These are phyloP conservation scores for Caenorhabditis macrosperma DNA, from an alignment of 2,888 invertebrate species.

Conservation along the genomic window DNA sequence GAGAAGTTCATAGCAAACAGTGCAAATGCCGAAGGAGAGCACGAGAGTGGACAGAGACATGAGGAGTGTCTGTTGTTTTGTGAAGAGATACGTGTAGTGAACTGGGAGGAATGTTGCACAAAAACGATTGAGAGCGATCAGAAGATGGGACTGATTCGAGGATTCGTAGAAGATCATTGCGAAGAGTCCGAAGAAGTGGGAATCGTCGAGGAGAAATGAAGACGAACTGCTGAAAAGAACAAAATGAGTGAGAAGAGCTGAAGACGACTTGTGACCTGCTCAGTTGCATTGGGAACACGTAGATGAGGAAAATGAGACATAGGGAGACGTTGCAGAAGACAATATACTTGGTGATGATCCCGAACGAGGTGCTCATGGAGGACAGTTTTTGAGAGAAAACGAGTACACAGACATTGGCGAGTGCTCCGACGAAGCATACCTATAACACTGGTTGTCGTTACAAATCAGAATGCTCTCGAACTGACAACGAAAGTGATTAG, in stretches of 20 bases:
- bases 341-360: conserved; percentile 27
- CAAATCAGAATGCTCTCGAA: background rate
- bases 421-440: background rate
- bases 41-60: background rate
- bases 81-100: conserved; percentile 25
- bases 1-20: background rate
- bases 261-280: conserved; percentile 1
- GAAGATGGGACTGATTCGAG: conserved; percentile 32
- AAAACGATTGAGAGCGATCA: conserved; percentile 25
- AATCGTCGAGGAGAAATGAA: background rate
- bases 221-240: background rate
- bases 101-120: conserved; percentile 11
- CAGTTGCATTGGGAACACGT: conserved; percentile 33
- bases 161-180: conserved; percentile 29
- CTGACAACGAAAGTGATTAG: background rate
- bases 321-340: conserved; percentile 7
- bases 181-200: conserved; percentile 11
- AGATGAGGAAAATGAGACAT: conserved; percentile 19
- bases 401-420: conserved; percentile 11
- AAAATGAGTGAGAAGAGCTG: background rate
- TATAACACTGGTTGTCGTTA: background rate
- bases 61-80: background rate
- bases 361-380: conserved; percentile 37
- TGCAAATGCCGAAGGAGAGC: background rate
- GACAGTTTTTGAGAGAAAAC: conserved; percentile 6